Base-by-base conservation (phyloP, 2,113 vertebrate genomes). In the Lasiurus borealis region DNA sequence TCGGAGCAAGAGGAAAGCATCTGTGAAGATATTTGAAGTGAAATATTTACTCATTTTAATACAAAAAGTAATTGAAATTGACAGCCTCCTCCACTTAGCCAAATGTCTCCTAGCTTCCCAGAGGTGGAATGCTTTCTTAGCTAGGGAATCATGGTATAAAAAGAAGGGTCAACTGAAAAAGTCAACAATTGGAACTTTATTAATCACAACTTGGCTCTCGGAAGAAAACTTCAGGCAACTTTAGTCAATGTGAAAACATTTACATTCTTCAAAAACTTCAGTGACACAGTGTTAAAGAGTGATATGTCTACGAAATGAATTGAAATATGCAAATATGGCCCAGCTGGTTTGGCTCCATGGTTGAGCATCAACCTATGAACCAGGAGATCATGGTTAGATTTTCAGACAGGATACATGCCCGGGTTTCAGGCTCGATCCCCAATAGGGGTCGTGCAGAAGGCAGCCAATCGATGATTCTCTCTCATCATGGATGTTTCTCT, bases 41-140 rank as follows among this genome's bases (percentile, higher is more conserved):
- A 95, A 95, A 93, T 97, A 97, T 95, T 96, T 93, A 95, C 46
- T 93, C 36, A 34, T 85, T 91, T 95, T 71, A 84, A 76, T 54
- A 77, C 89, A 54, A 84, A 91, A 95, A 90, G 62, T 96, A 94
- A 91, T 94, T 89, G 93, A 94, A 96, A 93, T 90, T 36, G 92
- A 95, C 90, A 93, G 18, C 81, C 59, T 40, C 82, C 29, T 89
- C 46, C 31, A 77, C 85, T 77, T 68, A 62, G 87, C 66, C 93
- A 90, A 93, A 81, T 75, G 90, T 81, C 64, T 94, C 87, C 50
- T 89, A 62, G 25, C 36, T 81, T 92, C 66, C 85, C 25, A 82
- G 89, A 96, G 54, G 71, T 19, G 81, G 91, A 82, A 96, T 81
- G 34, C 68, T 93, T 93, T 76, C 71, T 86, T 54, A 93, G 84